Evolutionary conservation across 2,797 vertebrate species (phyloP).

Genomic region (Crenuchus spilurus): DNA sequence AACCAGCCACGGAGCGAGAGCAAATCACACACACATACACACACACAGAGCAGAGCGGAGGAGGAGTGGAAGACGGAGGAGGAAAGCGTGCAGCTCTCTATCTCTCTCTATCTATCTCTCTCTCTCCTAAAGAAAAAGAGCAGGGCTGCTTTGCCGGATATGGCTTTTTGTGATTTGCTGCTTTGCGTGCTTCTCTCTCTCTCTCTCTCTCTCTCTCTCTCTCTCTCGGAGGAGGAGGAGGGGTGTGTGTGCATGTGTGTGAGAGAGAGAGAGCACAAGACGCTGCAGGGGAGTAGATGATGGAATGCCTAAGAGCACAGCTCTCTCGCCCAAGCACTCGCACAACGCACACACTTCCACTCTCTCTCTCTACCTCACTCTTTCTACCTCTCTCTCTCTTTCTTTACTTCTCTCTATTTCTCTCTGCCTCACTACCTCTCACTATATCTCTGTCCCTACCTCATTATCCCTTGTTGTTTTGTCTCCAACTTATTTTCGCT

Average conservation of each 20-base stretch:
- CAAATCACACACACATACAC: neutral
- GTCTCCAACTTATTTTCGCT: too few relatives aligned
- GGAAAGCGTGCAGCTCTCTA: slow-evolving; percentile 31
- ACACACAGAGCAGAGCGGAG: slow-evolving; percentile 2
- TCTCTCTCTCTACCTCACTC: neutral
- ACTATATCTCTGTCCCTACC: too few relatives aligned
- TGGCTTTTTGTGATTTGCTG: slow-evolving; percentile 54
- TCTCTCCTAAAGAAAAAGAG: slow-evolving; percentile 49
- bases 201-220: slow-evolving; percentile 54
- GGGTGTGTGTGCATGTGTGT: slow-evolving; percentile 32
- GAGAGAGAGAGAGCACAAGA: slow-evolving; percentile 15
- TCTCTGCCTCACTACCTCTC: slow-evolving; percentile 3
- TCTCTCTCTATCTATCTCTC: slow-evolving; percentile 33
- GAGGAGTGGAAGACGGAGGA: slow-evolving; percentile 36
- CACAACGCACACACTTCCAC: slow-evolving; percentile 8
- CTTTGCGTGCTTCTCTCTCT: slow-evolving; percentile 56
- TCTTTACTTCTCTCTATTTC: neutral
- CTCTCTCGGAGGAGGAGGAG: slow-evolving; percentile 52
- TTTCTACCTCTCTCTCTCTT: slow-evolving; percentile 48
- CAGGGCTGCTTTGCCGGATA: slow-evolving; percentile 45
- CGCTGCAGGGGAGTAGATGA: slow-evolving; percentile 68
- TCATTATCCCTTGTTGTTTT: too few relatives aligned
- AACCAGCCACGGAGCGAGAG: slow-evolving; percentile 51
- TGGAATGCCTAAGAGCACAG: slow-evolving; percentile 70
- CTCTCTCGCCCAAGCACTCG: slow-evolving; percentile 16